A percentile compares a stretch with the other conserved stretches of the same genome.
phyloP scores from a whole-genome alignment of 2,888 invertebrate species.

The Hybos culiciformis region DNA sequence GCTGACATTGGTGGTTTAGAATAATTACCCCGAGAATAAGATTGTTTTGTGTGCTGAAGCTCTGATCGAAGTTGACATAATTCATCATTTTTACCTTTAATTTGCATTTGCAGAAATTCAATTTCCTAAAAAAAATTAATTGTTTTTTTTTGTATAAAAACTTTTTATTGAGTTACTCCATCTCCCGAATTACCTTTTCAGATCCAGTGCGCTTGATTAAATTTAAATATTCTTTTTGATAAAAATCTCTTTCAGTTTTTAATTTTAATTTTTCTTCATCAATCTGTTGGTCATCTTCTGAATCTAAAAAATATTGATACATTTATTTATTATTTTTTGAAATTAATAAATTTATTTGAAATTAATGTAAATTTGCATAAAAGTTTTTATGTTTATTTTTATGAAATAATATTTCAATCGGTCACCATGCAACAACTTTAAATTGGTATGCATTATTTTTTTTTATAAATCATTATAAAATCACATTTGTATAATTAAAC shows the following conservation, averaged over 20 bases:
- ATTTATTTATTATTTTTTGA: too few relatives aligned
- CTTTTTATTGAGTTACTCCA: not conserved
- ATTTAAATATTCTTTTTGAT: slow-evolving; percentile 32
- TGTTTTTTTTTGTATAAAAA: too few relatives aligned
- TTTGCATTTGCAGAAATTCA: slow-evolving; percentile 27
- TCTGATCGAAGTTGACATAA: slow-evolving; percentile 24
- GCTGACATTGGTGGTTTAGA: slow-evolving; percentile 9
- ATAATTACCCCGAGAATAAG: slow-evolving; percentile 5
- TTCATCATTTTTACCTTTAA: slow-evolving; percentile 31
- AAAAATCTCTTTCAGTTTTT: slow-evolving; percentile 31
- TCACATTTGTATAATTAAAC: too few relatives aligned
- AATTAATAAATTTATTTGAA: too few relatives aligned
- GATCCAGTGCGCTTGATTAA: slow-evolving; percentile 26
- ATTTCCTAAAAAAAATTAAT: slow-evolving; percentile 20
- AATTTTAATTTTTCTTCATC: slow-evolving; percentile 30
- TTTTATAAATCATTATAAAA: too few relatives aligned
- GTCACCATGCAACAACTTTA: too few relatives aligned
- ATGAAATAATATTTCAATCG: too few relatives aligned
- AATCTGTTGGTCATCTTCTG: slow-evolving; percentile 10
- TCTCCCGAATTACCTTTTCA: slow-evolving; percentile 17
- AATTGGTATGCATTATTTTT: too few relatives aligned
- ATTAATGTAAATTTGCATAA: too few relatives aligned
- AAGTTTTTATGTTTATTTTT: too few relatives aligned
- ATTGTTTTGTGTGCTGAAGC: slow-evolving; percentile 12
- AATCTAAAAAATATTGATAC: not conserved